phyloP scores from a whole-genome alignment of 2,113 vertebrate species.

The Vulpes lagopus region DNA sequence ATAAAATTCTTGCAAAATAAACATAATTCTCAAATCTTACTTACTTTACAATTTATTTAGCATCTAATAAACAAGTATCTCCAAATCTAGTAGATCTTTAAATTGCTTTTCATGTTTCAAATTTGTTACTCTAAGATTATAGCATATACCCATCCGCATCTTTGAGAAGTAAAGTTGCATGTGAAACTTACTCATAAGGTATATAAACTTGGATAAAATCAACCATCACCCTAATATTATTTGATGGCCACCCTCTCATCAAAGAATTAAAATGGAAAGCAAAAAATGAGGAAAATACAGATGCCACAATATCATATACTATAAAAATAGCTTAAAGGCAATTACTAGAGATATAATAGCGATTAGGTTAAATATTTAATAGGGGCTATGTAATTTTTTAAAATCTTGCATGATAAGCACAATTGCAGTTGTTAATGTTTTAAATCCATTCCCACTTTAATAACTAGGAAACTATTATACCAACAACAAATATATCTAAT shows the following conservation, averaged over 20 bases:
- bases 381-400: conserved; percentile 56
- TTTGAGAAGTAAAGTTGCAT: conserved; percentile 59
- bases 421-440: background rate
- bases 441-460: conserved; percentile 8
- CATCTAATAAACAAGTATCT: background rate
- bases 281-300: conserved; percentile 67
- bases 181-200: conserved; percentile 39
- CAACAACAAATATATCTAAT: conserved; percentile 52
- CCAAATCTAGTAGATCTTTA: background rate
- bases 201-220: conserved; percentile 56
- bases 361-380: conserved; percentile 65
- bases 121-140: conserved; percentile 19
- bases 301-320: conserved; percentile 40
- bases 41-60: conserved; percentile 29
- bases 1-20: conserved; percentile 35
- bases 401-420: conserved; percentile 63
- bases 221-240: background rate
- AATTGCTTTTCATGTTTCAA: conserved; percentile 9
- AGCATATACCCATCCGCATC: background rate
- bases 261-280: conserved; percentile 62
- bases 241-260: conserved; percentile 66
- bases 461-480: background rate
- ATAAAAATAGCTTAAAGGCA: conserved; percentile 55
- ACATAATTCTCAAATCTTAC: background rate
- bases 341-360: conserved; percentile 42